phyloP scores from a whole-genome alignment of 2,888 invertebrate genomes.

The Drosophila koepferae region DNA sequence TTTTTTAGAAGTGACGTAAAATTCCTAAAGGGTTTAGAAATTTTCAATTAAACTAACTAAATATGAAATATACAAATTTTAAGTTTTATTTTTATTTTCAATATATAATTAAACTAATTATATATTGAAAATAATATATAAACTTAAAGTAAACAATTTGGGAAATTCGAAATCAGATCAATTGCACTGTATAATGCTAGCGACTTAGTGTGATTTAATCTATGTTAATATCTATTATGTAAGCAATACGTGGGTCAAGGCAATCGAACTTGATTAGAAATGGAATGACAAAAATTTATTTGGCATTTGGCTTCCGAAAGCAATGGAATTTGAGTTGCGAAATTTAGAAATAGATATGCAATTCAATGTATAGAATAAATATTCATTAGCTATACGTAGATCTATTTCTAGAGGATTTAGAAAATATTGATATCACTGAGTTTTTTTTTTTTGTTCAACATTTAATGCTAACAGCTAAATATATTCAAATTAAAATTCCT shows the following conservation, averaged over 20 bases:
- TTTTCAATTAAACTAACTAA: not conserved
- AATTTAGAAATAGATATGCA: not conserved
- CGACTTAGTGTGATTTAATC: not conserved
- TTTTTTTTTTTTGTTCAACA: too few relatives aligned
- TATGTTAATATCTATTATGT: not conserved
- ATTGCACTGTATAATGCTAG: not conserved
- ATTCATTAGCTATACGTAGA: too few relatives aligned
- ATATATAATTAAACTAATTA: too few relatives aligned
- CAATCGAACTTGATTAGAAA: not conserved
- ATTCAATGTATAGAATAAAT: not conserved
- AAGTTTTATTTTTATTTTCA: too few relatives aligned
- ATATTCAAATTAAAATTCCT: not conserved
- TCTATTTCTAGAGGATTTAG: not conserved
- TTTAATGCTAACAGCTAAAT: too few relatives aligned
- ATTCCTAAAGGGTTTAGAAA: not conserved
- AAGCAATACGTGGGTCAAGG: not conserved
- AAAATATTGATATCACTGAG: too few relatives aligned
- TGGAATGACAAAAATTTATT: not conserved
- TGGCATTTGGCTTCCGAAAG: not conserved
- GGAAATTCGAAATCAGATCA: not conserved
- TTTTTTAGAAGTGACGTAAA: slow-evolving; percentile 31
- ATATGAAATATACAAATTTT: too few relatives aligned
- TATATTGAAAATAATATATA: too few relatives aligned
- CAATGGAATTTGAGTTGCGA: too few relatives aligned
- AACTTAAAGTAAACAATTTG: too few relatives aligned